Evolutionary conservation across 1,140 invertebrate species (phyloP).

Genomic region (Yoshiicerus persimilis): DNA sequence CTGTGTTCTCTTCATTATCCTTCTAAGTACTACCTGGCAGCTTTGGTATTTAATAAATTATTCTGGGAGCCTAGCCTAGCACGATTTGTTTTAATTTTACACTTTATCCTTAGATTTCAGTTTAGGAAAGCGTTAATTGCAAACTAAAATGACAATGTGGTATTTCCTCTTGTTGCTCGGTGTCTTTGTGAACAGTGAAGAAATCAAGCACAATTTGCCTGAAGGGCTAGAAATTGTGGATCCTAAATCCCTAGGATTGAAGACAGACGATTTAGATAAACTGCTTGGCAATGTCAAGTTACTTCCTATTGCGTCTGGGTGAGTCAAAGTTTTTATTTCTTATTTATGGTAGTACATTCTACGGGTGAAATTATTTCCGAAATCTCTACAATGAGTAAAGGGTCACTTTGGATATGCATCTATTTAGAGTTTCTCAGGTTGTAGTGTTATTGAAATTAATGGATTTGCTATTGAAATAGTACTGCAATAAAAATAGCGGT

Average conservation of each 20-base stretch:
- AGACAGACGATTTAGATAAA: constrained; percentile 36
- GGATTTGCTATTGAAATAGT: too few relatives aligned
- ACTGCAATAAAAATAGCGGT: too few relatives aligned
- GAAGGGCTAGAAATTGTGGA: constrained; percentile 44
- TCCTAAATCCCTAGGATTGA: constrained; percentile 36
- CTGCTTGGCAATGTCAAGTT: constrained; percentile 43
- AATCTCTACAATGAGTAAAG: too few relatives aligned
- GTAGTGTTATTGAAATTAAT: too few relatives aligned
- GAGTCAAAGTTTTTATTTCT: background rate
- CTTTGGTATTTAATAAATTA: too few relatives aligned
- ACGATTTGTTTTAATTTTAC: too few relatives aligned
- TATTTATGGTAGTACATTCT: too few relatives aligned
- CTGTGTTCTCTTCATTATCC: background rate
- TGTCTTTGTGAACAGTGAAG: background rate
- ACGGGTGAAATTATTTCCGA: too few relatives aligned
- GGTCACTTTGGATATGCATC: too few relatives aligned
- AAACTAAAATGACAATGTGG: background rate
- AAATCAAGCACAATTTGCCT: constrained; percentile 41
- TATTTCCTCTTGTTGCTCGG: background rate
- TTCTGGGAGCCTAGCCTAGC: too few relatives aligned
- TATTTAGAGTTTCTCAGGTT: too few relatives aligned
- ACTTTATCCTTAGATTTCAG: background rate
- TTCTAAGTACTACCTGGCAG: too few relatives aligned
- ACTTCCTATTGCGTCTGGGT: constrained; percentile 26
- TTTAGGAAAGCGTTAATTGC: background rate